Evolutionary conservation across 2,797 vertebrate species (phyloP).

Genomic region (Hemibagrus guttatus): DNA sequence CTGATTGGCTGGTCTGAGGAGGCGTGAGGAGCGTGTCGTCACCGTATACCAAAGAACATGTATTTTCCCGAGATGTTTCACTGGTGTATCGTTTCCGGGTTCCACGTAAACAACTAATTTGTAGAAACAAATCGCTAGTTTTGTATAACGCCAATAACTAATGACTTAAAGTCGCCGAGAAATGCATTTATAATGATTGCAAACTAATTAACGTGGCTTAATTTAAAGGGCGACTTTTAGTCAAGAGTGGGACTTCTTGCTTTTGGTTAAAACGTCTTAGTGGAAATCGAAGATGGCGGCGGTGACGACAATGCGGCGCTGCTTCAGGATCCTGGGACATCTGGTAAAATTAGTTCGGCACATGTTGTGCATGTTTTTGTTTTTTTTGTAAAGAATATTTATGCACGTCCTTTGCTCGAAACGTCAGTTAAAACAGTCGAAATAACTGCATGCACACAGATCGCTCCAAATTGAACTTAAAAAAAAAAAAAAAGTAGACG

Average conservation of each 20-base stretch:
- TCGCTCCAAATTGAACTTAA: background rate
- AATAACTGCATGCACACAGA: background rate
- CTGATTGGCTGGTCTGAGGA: conserved; percentile 11
- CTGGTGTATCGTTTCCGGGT: background rate
- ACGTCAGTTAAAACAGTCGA: background rate
- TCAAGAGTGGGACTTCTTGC: background rate
- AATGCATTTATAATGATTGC: background rate
- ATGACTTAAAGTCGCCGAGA: no score
- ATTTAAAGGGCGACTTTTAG: background rate
- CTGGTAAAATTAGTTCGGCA: conserved; percentile 75
- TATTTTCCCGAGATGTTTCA: background rate
- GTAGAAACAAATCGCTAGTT: no score
- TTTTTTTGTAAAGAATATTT: background rate
- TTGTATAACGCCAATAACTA: no score
- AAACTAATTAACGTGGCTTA: background rate
- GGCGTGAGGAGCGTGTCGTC: background rate
- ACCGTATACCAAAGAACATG: background rate
- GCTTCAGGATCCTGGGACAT: conserved; percentile 66
- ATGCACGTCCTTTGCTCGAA: no score
- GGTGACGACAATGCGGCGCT: conserved; percentile 67
- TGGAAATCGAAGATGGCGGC: conserved; percentile 82
- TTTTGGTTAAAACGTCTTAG: background rate
- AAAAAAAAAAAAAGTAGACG: background rate
- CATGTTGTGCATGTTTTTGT: background rate
- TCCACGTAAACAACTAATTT: background rate